These are phyloP conservation scores for Deilephila porcellus DNA, from an alignment of 2,888 invertebrate genomes.

Conservation along the genomic window DNA sequence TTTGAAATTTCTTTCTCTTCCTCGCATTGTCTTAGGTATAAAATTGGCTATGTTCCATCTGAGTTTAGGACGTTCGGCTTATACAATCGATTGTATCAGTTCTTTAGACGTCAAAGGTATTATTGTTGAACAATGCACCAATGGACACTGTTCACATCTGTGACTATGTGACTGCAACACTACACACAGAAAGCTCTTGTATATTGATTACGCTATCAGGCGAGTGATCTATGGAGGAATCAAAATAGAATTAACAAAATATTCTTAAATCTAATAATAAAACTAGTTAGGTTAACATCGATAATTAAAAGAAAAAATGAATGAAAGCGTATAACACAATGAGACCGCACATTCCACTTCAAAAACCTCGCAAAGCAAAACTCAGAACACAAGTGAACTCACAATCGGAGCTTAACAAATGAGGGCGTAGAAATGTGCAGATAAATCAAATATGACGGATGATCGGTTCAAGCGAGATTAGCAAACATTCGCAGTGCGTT, in stretches of 20 bases:
- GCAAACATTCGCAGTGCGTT: slow-evolving; percentile 41
- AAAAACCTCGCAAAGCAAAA: slow-evolving; percentile 13
- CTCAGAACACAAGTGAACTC: background rate
- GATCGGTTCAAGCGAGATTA: slow-evolving; percentile 30
- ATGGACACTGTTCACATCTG: too few relatives aligned
- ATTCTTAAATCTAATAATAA: background rate
- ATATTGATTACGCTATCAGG: too few relatives aligned
- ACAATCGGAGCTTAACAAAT: slow-evolving; percentile 7
- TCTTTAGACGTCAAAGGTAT: too few relatives aligned
- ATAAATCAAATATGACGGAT: slow-evolving; percentile 27
- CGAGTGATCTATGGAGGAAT: too few relatives aligned
- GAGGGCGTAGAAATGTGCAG: background rate
- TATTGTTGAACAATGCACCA: too few relatives aligned
- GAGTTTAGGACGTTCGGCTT: too few relatives aligned
- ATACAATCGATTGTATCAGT: too few relatives aligned
- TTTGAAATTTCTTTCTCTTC: too few relatives aligned
- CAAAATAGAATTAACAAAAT: background rate
- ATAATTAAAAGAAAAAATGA: background rate
- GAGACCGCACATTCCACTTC: background rate
- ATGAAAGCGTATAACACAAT: background rate
- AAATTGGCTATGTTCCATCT: too few relatives aligned
- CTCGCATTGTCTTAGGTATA: too few relatives aligned
- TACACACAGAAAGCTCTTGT: too few relatives aligned
- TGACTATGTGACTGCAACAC: too few relatives aligned
- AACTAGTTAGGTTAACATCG: background rate